These are phyloP conservation scores for Euzetes globulus DNA, from an alignment of 2,888 invertebrate genomes.

Conservation along the genomic window DNA sequence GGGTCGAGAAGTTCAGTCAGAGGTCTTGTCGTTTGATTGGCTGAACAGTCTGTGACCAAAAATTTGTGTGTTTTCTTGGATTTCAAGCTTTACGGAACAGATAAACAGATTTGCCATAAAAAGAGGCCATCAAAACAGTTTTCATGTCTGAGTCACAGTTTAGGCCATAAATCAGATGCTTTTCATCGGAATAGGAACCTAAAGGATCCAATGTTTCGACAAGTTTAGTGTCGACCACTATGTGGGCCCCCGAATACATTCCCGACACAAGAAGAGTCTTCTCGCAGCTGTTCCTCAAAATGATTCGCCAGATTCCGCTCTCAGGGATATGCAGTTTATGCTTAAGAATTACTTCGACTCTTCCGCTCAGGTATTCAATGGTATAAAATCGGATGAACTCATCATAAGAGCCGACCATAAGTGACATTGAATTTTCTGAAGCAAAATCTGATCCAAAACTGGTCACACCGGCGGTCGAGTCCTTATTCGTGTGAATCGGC, in stretches of 20 bases:
- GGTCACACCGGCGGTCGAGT: slow-evolving; percentile 20
- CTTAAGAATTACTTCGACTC: not conserved
- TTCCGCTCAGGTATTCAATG: not conserved
- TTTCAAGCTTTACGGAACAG: not conserved
- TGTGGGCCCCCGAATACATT: slow-evolving; percentile 30
- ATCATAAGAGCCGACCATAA: slow-evolving; percentile 33
- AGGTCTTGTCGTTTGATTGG: too few relatives aligned
- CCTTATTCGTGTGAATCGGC: slow-evolving; percentile 20
- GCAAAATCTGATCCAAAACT: not conserved
- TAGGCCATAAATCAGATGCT: slow-evolving; percentile 20
- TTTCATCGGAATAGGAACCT: not conserved
- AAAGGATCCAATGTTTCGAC: not conserved
- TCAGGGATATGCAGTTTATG: slow-evolving; percentile 2
- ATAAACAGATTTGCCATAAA: slow-evolving; percentile 20
- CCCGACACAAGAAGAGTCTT: slow-evolving; percentile 21
- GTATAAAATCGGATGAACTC: slow-evolving; percentile 24
- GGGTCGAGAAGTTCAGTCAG: too few relatives aligned
- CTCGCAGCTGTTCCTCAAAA: not conserved
- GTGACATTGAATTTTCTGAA: not conserved
- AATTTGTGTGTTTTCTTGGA: not conserved
- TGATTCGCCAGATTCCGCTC: slow-evolving; percentile 28
- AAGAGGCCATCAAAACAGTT: slow-evolving; percentile 10
- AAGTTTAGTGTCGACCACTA: not conserved
- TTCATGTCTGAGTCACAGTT: not conserved
- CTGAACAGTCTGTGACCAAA: too few relatives aligned